Evolutionary conservation across 37 sponge, comb jelly and placozoan genomes (phyloP), one percentile per base, ranked within the genome.

Genomic region (Ianthella basta): DNA sequence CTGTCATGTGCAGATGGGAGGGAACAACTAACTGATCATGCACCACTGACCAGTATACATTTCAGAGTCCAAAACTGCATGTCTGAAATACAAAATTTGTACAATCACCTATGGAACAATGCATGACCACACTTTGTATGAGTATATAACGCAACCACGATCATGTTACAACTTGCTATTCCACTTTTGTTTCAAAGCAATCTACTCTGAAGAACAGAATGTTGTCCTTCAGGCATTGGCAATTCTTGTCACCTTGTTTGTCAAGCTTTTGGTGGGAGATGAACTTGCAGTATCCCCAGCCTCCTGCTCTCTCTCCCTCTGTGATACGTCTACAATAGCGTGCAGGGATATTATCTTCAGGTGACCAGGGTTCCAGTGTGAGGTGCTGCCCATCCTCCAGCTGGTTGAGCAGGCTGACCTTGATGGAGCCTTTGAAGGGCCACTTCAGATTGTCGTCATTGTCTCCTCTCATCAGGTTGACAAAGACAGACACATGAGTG

Each of bases 391-490:
- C 25, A 25, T 86, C 87, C 0, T 30, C 56, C 23, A 90, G 67
- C 41, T 86, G 86, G 83, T 90, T 90, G 55, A 86, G 83, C 24
- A 90, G 72, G 83, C 57, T 87, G 29, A 90, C 59, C 24, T 73
- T 82, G 37, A 90, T 79, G 35, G 55, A 78, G 35, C 83, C 90
- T 57, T 40, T 72, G 38, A 90, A 85, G 5, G 90, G 90, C 86
- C 86, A 90, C 40, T 82, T 70, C 34, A 90, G 80, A 1, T 41
- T 12, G 35, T 86, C 83, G 41, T 90, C 90, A 79, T 57, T 60
- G 36, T 90, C 70, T 53, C 90, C 90, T 33, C 44, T 56, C 90
- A 90, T 86, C 32, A 90, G 83, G 35, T 55, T 65, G 3, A 79
- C 79, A 33, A 54, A 82, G 14, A 86, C 90, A 5, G 90, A 82